phyloP scores from a whole-genome alignment of 2,888 invertebrate species.

The Dioctria rufipes region DNA sequence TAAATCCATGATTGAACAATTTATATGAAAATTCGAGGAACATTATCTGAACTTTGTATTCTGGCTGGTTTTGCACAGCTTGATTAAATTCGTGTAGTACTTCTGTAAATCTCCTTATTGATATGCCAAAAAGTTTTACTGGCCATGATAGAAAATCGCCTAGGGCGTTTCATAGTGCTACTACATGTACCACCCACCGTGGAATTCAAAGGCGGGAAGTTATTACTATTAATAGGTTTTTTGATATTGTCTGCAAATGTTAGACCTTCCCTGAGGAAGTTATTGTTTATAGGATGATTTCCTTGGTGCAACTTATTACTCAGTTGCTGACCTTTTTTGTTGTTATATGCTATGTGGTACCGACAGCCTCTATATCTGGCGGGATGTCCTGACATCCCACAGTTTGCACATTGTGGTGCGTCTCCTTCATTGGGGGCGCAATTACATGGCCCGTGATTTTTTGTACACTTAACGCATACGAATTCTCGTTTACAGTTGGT shows the following conservation, averaged over 20 bases:
- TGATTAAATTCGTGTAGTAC: background rate
- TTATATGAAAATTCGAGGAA: background rate
- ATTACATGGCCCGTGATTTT: background rate
- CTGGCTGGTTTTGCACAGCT: background rate
- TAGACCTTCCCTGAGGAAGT: background rate
- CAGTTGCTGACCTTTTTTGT: background rate
- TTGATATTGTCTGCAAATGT: too few relatives aligned
- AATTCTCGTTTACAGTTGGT: background rate
- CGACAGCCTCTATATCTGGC: background rate
- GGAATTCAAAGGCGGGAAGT: too few relatives aligned
- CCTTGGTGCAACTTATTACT: background rate
- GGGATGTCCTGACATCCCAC: background rate
- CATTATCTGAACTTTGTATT: background rate
- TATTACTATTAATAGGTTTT: too few relatives aligned
- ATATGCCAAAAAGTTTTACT: background rate
- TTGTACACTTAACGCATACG: background rate
- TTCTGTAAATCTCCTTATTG: background rate
- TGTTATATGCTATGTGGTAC: background rate
- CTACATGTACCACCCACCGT: too few relatives aligned
- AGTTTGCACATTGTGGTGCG: background rate
- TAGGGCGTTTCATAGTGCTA: background rate
- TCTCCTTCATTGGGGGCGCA: background rate
- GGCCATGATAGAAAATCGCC: background rate
- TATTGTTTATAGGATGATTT: background rate
- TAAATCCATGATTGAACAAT: background rate